Conservation (phyloP, 2,888 invertebrate species). For the Sepiola atlantica region DNA sequence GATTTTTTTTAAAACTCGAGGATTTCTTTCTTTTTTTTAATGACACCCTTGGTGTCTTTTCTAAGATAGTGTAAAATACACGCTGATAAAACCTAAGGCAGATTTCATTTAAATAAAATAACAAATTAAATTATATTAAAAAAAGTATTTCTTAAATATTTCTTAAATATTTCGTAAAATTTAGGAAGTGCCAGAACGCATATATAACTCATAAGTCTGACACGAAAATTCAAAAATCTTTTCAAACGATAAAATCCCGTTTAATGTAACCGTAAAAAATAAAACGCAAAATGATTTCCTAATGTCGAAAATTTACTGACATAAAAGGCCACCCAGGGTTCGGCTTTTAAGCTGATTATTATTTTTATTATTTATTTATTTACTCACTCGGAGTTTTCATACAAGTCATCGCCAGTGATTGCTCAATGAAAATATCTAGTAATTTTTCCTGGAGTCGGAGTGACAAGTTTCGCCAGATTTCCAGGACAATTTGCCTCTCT, state of each 20-base stretch:
- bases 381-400: no score
- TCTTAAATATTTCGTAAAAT: slow-evolving; percentile 32
- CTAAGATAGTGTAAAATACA: background rate
- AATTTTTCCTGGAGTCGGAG: no score
- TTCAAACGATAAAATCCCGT: background rate
- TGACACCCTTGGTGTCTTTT: slow-evolving; percentile 6
- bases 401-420: no score
- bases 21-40: background rate
- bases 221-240: slow-evolving; percentile 32
- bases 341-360: no score
- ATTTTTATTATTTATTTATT: no score
- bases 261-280: background rate
- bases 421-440: no score
- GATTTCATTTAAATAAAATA: background rate
- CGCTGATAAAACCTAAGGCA: background rate
- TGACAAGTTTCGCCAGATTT: no score
- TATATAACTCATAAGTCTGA: slow-evolving; percentile 32
- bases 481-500: no score
- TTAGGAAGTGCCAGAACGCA: slow-evolving; percentile 34
- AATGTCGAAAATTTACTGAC: no score
- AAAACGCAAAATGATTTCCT: background rate
- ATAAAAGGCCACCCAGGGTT: no score
- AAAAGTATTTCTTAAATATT: background rate
- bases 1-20: background rate
- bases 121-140: background rate